phyloP scores from a whole-genome alignment of 2,113 vertebrate genomes.

The Prunella fulvescens region DNA sequence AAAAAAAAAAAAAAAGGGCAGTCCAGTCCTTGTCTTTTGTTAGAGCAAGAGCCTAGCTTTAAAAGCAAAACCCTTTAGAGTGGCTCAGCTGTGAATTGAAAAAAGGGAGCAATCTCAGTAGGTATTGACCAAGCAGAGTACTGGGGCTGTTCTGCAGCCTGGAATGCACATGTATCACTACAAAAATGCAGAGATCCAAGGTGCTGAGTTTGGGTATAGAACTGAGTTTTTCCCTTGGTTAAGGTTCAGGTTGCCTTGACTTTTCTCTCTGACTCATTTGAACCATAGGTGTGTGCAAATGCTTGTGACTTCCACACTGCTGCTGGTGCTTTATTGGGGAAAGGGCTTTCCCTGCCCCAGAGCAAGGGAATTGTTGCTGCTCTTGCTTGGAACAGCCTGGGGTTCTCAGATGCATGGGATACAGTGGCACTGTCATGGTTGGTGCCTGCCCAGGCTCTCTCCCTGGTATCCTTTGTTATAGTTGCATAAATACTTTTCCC shows the following conservation, averaged over 20 bases:
- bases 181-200: not conserved
- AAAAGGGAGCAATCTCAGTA: not conserved
- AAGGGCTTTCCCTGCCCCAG: not conserved
- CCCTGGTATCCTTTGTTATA: not conserved
- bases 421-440: not conserved
- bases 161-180: not conserved
- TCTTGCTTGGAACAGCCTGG: not conserved
- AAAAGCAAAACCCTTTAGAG: not conserved
- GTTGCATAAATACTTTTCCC: not conserved
- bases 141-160: not conserved
- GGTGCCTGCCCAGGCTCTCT: not conserved
- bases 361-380: not conserved
- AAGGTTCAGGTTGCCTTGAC: not conserved
- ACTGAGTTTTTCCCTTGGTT: not conserved
- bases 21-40: not conserved
- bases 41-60: not conserved
- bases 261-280: not conserved
- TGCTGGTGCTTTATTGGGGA: not conserved
- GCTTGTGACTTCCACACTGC: not conserved
- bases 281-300: not conserved
- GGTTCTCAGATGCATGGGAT: not conserved
- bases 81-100: not conserved
- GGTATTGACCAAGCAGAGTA: not conserved
- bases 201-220: not conserved
- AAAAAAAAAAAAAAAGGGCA: not conserved